Base-by-base conservation (phyloP, 2,888 invertebrate genomes). In the Coenonympha glycerion region DNA sequence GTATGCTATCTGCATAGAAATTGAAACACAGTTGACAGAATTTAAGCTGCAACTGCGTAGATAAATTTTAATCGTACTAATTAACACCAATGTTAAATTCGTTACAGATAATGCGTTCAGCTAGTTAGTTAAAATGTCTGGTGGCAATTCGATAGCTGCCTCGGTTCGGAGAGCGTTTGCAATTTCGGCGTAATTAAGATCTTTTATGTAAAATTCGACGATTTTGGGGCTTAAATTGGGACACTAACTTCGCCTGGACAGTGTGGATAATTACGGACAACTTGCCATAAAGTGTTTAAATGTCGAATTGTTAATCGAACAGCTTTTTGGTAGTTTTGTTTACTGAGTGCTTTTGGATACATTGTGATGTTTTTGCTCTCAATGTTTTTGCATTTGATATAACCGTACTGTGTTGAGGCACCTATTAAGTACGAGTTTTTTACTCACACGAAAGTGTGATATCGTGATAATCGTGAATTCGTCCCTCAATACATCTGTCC, bases 151-250 rank as follows among this genome's bases (percentile, higher is more conserved):
- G 8, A 28, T 19, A 18, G 28, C 11, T 13, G 30, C 18, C 13
- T 11, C 8, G 18, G 18, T 30, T 18, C 13, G 30, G 19, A 9
- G 16, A 16, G 6, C 26, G n/a, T 26, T 41, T 19, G 28, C 28
- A 41, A 41, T 41, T 41, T 41, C 11, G 24, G 2, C 39, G 22
- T 39, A 39, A 39, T 39, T 39, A 39, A 39, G 39, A 24, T 30
- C 30, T 41, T 41, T 41, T 41, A 28, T 41, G 41, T 39, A 41
- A 41, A 19, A 30, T 41, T 19, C 19, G 28, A 4, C 19, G 19
- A 41, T 30, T 41, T 30, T 18, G 41, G 15, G 24, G 39, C 15
- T 24, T 15, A 6, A 39, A 24, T 39, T 9, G 39, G 39, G 39
- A 39, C 24, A 39, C 24, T 39, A 39, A 39, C 39, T 39, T 22